Base-by-base conservation (phyloP, 2,797 vertebrate species). In the Acrocephalus scirpaceus region DNA sequence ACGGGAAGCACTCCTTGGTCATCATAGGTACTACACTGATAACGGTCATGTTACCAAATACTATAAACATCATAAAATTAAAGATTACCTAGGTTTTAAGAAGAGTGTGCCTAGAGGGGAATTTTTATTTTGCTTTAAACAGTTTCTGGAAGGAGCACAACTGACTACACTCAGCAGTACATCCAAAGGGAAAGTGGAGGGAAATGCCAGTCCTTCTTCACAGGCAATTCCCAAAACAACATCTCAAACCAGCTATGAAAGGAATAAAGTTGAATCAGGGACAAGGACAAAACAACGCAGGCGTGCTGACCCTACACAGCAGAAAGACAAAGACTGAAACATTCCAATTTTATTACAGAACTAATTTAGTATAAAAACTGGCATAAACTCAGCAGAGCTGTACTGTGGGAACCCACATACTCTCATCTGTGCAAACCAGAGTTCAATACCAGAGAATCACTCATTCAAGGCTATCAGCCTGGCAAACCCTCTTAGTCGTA, bases 291-390 rank as follows among this genome's bases (percentile, higher is more conserved):
- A 92, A 34, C 57, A 91, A 82, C 0, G 1, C 67, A 89, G 53
- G 45, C 27, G 0, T 67, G 38, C 42, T 80, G 87, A 79, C 85
- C 64, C 40, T 87, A 87, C 65, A 45, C 20, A 80, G 72, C 86
- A 92, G 69, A 93, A 93, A 75, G 83, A 88, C 44, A 81, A 92
- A 93, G 77, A 42, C 64, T 69, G 69, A 91, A 86, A 79, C 78
- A 75, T 82, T 92, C 69, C 11, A 1, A 45, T 83, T 94, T 96
- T 86, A 96, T 88, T 93, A 92, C 38, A 80, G 72, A 92, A 93
- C 54, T 86, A 57, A 93, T 58, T 91, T 54, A 90, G 70, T 65
- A 51, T 72, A 64, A 92, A 91, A 53, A 23, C 78, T 91, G 81
- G 75, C 78, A 83, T 26, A 54, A 88, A 71, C 48, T 87, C 86